Evolutionary conservation across 2,113 vertebrate species (phyloP), one percentile per base, ranked within the genome.

Genomic region (Eclectus roratus): DNA sequence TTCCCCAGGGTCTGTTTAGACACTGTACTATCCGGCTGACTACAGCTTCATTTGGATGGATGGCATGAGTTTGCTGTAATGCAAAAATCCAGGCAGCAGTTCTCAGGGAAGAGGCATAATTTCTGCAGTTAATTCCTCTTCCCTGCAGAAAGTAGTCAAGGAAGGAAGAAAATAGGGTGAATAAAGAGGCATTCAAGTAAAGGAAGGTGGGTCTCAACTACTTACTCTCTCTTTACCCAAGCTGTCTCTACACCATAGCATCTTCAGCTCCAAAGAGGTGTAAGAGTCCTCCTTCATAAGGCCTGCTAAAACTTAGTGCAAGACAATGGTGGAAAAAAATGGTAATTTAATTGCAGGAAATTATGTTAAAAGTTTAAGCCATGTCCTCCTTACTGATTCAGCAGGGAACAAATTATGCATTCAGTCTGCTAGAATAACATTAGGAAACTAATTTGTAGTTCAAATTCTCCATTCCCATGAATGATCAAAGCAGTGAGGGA

Each of bases 361-460:
- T 76, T 0, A 35, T 39, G 17, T 58, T 52, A 7, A 74, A n/a
- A n/a, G 15, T 11, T 73, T 63, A 43, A 91, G 10, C 63, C 20
- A 5, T 4, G 1, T 61, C 50, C 41, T 74, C 39, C n/a, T 70
- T 11, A 3, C 23, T 20, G 44, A 28, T 39, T 29, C 1, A 0
- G 12, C 33, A 50, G 65, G 60, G 55, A 81, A 43, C 46, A 58
- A 15, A 6, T 24, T 41, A 29, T 41, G 56, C 11, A 41, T 37
- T 72, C 31, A n/a, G 4, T 52, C 23, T 84, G 64, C 68, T 33
- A 28, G 3, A 29, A 5, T 47, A 53, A 21, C 31, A 4, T 28
- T 17, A 23, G 19, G 63, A 72, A 35, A 31, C 16, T 14, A 11
- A 39, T 31, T 24, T 15, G 13, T 17, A 14, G 9, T 29, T 27